These are phyloP conservation scores for Pseudomyrmex pallidus DNA, from an alignment of 1,140 invertebrate species.

Conservation along the genomic window DNA sequence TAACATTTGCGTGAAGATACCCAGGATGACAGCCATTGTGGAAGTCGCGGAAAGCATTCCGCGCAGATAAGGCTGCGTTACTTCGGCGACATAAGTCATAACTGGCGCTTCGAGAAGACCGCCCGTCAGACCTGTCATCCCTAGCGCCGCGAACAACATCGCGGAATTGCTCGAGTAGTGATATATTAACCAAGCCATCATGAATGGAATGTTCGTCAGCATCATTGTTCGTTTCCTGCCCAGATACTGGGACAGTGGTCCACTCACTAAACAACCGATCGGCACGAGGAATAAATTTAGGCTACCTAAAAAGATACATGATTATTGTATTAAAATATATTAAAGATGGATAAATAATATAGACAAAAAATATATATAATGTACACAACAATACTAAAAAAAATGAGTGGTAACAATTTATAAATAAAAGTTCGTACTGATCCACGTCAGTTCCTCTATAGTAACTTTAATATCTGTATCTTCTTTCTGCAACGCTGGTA, in stretches of 20 bases:
- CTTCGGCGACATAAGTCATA: slow-evolving; percentile 92
- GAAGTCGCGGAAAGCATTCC: slow-evolving; percentile 91
- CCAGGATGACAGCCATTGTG: slow-evolving; percentile 90
- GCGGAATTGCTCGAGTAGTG: slow-evolving; percentile 87
- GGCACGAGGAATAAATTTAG: slow-evolving; percentile 92
- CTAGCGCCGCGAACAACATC: slow-evolving; percentile 88
- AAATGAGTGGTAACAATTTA: background rate
- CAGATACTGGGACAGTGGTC: slow-evolving; percentile 88
- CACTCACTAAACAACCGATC: slow-evolving; percentile 90
- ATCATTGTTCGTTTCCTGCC: slow-evolving; percentile 91
- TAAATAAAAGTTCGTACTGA: slow-evolving; percentile 86
- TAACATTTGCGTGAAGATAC: slow-evolving; percentile 90
- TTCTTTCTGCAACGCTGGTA: slow-evolving; percentile 87
- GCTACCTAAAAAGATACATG: slow-evolving; percentile 87
- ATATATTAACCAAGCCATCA: slow-evolving; percentile 90
- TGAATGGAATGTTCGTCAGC: slow-evolving; percentile 90
- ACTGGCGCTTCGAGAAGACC: slow-evolving; percentile 92
- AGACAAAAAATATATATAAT: too few species aligned
- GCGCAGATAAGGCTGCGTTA: slow-evolving; percentile 91
- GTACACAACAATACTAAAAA: too few species aligned
- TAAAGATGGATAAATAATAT: slow-evolving; percentile 9
- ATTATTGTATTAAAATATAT: slow-evolving; percentile 23
- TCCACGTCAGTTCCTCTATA: slow-evolving; percentile 90
- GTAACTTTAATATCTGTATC: slow-evolving; percentile 86
- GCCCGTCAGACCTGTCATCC: slow-evolving; percentile 89